Evolutionary conservation across 2,113 vertebrate species (phyloP), one percentile per base, ranked within the genome.

Genomic region (Thryonomys swinderianus): DNA sequence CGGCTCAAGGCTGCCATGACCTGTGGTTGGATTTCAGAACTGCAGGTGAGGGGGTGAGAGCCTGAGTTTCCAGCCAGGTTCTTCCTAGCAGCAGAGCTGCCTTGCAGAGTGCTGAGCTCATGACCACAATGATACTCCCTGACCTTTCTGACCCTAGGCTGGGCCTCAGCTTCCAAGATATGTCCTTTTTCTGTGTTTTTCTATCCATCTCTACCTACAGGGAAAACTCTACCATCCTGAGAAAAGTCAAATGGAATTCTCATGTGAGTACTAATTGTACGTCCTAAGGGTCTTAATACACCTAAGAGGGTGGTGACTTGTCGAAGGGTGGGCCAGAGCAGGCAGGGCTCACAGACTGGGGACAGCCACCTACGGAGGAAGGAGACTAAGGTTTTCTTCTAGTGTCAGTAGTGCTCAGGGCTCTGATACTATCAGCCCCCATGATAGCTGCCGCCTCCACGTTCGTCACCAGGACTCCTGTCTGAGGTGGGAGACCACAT

Each of bases 271-370:
- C 88, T 93, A 89, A 85, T 73, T 69, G 80, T 62, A 42, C 13
- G 51, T 78, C 71, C 40, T 94, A 71, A 85, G 55, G 1, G 0
- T 67, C 78, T 78, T 85, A 57, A 57, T 85, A 81, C 53, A 66
- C 45, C 94, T 81, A 66, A 94, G 94, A 90, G n/a, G 74, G 40
- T 57, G 74, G 80, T 93, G 95, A 81, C 59, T 51, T 42, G 76
- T 67, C 80, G 53, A 10, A 64, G 48, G 55, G 81, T 69, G 13
- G 69, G 76, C 30, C 40, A 17, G 21, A 59, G 45, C 11, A 59
- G 27, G 27, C 62, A 7, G 34, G 16, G 13, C 16, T 64, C n/a
- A 59, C n/a, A 81, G 67, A 13, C 1, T 40, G 34, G 30, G 23
- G 8, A 20, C 4, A 4, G 32, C 55, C n/a, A 40, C 61, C 59